These are phyloP conservation scores for Brachionus asplanchnoidis DNA, from an alignment of 1,140 invertebrate genomes.

Conservation along the genomic window DNA sequence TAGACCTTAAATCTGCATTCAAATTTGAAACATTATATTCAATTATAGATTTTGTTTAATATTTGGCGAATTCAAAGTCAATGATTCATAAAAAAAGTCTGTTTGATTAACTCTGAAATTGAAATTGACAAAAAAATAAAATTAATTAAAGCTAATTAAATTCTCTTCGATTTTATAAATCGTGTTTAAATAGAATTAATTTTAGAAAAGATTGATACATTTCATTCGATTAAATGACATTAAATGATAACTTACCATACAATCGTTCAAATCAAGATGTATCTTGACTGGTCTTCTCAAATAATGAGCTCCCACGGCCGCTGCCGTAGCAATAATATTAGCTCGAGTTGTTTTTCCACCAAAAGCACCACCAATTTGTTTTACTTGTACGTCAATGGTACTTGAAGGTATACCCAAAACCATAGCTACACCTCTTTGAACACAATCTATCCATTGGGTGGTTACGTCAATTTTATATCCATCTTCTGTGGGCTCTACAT, in stretches of 20 bases:
- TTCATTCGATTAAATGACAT: no score
- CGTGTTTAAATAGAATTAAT: no score
- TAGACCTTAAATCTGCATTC: no score
- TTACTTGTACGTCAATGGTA: constrained; percentile 67
- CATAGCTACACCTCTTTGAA: constrained; percentile 67
- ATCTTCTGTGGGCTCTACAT: constrained; percentile 70
- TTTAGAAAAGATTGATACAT: no score
- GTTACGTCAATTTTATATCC: constrained; percentile 74
- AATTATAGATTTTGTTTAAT: no score
- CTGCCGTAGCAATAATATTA: constrained; percentile 57
- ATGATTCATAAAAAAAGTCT: no score
- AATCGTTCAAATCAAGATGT: constrained; percentile 21
- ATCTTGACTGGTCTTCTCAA: constrained; percentile 31
- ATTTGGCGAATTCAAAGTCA: no score
- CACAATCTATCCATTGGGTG: constrained; percentile 74
- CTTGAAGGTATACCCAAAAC: constrained; percentile 67
- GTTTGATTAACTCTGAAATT: no score
- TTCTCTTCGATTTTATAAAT: no score
- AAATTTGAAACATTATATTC: no score
- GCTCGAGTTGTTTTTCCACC: constrained; percentile 84
- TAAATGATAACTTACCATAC: not conserved
- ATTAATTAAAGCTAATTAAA: no score
- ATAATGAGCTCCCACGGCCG: constrained; percentile 59
- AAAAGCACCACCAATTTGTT: constrained; percentile 84
- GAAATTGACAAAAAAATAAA: no score